phyloP scores from a whole-genome alignment of 1,140 invertebrate genomes.

The Bathynomus jamesi region DNA sequence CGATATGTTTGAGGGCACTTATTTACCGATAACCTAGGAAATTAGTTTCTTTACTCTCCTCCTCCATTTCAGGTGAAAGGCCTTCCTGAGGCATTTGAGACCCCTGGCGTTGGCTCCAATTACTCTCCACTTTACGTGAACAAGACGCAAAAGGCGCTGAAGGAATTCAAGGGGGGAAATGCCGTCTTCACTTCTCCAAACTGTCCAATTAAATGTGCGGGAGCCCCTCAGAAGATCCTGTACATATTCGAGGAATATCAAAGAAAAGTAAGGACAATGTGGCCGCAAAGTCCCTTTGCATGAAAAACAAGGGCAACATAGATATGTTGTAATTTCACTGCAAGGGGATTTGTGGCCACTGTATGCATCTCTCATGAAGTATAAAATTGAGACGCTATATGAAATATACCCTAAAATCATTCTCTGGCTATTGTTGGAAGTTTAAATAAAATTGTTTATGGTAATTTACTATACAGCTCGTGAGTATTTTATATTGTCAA shows the following conservation, averaged over 20 bases:
- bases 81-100: constrained; percentile 63
- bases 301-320: too few species aligned
- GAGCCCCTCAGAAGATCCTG: constrained; percentile 93
- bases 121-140: constrained; percentile 74
- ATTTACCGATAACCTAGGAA: background rate
- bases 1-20: too few species aligned
- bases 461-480: too few species aligned
- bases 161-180: constrained; percentile 65
- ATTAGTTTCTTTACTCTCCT: constrained; percentile 4
- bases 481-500: background rate
- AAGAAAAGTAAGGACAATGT: constrained; percentile 55
- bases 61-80: constrained; percentile 69
- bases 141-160: constrained; percentile 64
- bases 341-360: too few species aligned
- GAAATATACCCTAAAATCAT: background rate
- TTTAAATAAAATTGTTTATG: too few species aligned
- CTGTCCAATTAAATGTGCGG: constrained; percentile 89
- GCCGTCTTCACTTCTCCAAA: constrained; percentile 90
- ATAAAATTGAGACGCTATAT: background rate
- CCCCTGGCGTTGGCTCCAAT: constrained; percentile 76
- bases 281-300: too few species aligned
- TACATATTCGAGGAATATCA: constrained; percentile 85
- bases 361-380: background rate
- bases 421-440: background rate
- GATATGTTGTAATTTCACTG: too few species aligned